These are phyloP conservation scores for Sphinx pinastri DNA, from an alignment of 2,888 invertebrate species.

Conservation along the genomic window DNA sequence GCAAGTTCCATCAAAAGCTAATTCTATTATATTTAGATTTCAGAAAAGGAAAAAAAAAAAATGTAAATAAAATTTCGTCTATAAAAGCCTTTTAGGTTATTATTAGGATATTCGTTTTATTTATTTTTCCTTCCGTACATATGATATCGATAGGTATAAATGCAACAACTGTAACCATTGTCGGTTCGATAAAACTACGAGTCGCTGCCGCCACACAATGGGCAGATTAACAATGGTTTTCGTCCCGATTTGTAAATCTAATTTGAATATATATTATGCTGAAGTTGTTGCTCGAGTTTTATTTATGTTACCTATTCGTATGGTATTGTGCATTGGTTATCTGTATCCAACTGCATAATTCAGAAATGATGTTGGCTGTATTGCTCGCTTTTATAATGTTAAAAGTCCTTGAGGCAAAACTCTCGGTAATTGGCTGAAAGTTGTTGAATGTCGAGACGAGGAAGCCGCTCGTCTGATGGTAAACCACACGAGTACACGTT, in stretches of 20 bases:
- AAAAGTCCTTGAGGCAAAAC: too few relatives aligned
- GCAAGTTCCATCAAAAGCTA: too few relatives aligned
- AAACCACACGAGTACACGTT: too few relatives aligned
- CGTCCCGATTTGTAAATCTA: conserved; percentile 21
- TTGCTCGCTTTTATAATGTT: too few relatives aligned
- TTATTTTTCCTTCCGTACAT: not conserved
- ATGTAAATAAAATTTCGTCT: too few relatives aligned
- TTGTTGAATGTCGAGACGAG: too few relatives aligned
- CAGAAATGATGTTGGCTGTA: not conserved
- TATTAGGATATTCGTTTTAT: not conserved
- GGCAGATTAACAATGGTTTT: conserved; percentile 26
- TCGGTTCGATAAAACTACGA: conserved; percentile 20
- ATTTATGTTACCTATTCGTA: not conserved
- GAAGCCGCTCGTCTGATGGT: too few relatives aligned
- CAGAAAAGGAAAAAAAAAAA: too few relatives aligned
- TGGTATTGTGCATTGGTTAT: not conserved
- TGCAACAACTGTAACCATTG: conserved; percentile 20
- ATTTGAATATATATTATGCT: conserved; percentile 22
- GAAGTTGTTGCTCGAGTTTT: conserved; percentile 4
- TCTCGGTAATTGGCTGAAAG: too few relatives aligned
- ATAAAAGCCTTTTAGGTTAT: too few relatives aligned
- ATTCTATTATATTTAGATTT: too few relatives aligned
- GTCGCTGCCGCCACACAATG: conserved; percentile 18
- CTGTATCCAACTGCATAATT: not conserved
- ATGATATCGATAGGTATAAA: not conserved